A percentile compares a stretch with the other conserved stretches of the same genome.
phyloP scores from a whole-genome alignment of 2,113 vertebrate species.

The Gymnorhina tibicen region DNA sequence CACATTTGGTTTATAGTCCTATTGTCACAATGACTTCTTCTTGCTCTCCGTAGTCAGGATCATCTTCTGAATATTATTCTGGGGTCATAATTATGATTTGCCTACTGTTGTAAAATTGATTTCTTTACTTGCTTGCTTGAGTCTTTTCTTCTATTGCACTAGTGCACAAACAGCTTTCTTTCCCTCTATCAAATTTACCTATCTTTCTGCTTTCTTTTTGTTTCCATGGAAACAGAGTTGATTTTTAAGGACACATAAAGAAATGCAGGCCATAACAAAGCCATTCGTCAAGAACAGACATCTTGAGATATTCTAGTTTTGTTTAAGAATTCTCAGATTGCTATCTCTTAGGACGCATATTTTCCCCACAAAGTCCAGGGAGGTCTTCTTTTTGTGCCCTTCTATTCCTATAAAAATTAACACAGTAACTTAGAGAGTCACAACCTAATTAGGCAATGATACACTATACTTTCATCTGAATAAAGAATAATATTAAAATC shows the following conservation, averaged over 20 bases:
- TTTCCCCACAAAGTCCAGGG: neutral
- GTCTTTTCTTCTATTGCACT: neutral
- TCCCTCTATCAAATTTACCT: neutral
- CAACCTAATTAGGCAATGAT: neutral
- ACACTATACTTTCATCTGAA: neutral
- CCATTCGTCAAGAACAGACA: neutral
- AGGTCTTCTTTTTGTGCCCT: neutral
- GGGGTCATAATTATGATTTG: neutral
- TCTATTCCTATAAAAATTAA: neutral
- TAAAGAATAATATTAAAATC: neutral
- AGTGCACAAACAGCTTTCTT: neutral
- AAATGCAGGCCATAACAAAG: neutral
- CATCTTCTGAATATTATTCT: neutral
- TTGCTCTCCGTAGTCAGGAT: neutral
- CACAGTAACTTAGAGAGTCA: neutral
- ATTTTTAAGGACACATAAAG: neutral
- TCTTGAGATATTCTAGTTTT: neutral
- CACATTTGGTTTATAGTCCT: neutral
- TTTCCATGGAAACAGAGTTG: conserved; percentile 6
- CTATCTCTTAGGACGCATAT: neutral
- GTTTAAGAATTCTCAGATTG: neutral
- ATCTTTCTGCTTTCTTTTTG: neutral
- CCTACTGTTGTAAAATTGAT: neutral
- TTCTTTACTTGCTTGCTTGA: neutral
- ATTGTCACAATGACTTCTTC: neutral